Evolutionary conservation across 2,888 invertebrate species (phyloP).

Genomic region (Lampropteryx suffumata): DNA sequence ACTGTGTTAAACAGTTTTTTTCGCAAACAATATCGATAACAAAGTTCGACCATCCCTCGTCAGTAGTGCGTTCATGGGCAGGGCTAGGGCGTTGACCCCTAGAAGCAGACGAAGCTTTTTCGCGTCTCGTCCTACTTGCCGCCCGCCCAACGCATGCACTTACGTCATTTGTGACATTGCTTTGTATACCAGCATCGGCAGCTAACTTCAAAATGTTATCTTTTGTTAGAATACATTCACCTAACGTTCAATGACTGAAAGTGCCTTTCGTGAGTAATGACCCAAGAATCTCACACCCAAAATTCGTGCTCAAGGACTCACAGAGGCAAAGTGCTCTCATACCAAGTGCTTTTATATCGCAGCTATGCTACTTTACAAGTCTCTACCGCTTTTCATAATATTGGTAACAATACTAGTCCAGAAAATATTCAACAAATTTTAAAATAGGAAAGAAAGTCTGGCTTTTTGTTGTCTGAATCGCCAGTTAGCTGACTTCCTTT

Average conservation of each 20-base stretch:
- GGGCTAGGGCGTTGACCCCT: constrained; percentile 77
- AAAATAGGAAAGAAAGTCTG: constrained; percentile 15
- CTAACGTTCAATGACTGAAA: constrained; percentile 24
- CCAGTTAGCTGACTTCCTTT: constrained; percentile 49
- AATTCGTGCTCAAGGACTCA: constrained; percentile 51
- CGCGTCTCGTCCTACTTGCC: constrained; percentile 78
- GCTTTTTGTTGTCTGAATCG: constrained; percentile 23
- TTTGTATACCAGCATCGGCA: constrained; percentile 6
- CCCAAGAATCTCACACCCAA: constrained; percentile 30
- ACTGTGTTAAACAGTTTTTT: too few relatives aligned
- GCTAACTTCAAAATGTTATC: constrained; percentile 14
- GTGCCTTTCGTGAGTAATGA: constrained; percentile 31
- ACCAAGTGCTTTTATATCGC: constrained; percentile 29
- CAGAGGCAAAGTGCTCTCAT: constrained; percentile 27
- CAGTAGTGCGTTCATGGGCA: constrained; percentile 72
- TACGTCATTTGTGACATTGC: constrained; percentile 31
- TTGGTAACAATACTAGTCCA: not conserved
- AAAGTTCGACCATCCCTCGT: constrained; percentile 63
- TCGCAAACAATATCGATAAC: constrained; percentile 65
- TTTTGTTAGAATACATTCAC: constrained; percentile 1
- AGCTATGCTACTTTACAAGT: constrained; percentile 14
- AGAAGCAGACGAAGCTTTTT: constrained; percentile 71
- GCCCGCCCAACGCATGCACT: constrained; percentile 60
- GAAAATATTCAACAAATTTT: constrained; percentile 5
- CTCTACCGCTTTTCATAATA: not conserved